Percentiles rank a stretch among this genome's conserved stretches.
Conservation (phyloP, 2,888 invertebrate species). For the Disparrhopalites patrizii region DNA sequence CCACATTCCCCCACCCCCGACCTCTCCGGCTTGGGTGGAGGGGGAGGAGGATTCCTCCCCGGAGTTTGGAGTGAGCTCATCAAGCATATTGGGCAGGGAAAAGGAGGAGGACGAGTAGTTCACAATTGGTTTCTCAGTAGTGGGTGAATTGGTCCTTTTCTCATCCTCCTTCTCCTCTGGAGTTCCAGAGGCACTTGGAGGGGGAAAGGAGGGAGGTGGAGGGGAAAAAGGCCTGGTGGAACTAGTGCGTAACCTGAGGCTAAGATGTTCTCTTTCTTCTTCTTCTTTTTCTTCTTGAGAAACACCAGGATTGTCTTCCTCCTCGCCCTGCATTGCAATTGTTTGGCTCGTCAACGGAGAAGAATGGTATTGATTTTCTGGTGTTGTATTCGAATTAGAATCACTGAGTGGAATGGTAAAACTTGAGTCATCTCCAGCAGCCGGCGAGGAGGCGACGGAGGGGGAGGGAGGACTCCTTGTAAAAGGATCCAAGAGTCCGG, state of each 20-base stretch:
- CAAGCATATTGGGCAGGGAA: slow-evolving; percentile 16
- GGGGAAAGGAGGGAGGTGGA: too few relatives aligned
- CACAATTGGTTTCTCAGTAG: slow-evolving; percentile 13
- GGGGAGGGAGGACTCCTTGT: too few relatives aligned
- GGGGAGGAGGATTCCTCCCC: slow-evolving; percentile 12
- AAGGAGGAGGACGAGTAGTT: slow-evolving; percentile 6
- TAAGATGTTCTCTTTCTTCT: too few relatives aligned
- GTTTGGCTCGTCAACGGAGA: slow-evolving; percentile 17
- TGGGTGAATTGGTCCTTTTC: too few relatives aligned
- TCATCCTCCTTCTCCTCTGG: too few relatives aligned
- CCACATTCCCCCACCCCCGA: background rate
- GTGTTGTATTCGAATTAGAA: slow-evolving; percentile 13
- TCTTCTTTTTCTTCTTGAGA: too few relatives aligned
- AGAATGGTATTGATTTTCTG: slow-evolving; percentile 24
- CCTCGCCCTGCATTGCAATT: slow-evolving; percentile 20
- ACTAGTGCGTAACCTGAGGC: slow-evolving; percentile 14
- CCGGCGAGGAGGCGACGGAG: too few relatives aligned
- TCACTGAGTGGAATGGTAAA: slow-evolving; percentile 18
- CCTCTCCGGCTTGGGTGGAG: background rate
- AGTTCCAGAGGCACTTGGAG: too few relatives aligned
- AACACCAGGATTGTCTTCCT: slow-evolving; percentile 21
- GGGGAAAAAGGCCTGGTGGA: too few relatives aligned
- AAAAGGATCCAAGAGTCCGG: too few relatives aligned
- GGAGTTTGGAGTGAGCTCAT: slow-evolving; percentile 19
- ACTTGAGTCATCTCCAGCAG: slow-evolving; percentile 10